Evolutionary conservation across 2,888 invertebrate genomes (phyloP), one percentile per base, ranked within the genome.

Genomic region (Pasiphila rectangulata): DNA sequence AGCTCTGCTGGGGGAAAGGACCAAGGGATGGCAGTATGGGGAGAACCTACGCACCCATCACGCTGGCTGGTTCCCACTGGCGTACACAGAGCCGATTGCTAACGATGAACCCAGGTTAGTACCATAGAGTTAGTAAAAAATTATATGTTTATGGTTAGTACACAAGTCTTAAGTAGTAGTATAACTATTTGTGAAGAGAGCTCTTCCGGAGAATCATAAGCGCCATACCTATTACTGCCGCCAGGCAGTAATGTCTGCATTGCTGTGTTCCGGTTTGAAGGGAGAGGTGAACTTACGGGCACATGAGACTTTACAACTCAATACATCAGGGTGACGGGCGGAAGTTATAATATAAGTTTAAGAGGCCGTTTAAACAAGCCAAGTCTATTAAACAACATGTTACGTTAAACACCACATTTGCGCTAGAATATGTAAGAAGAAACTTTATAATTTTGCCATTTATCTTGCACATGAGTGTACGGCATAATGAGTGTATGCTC

Each of bases 21-120:
- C 96, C 60, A 97, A 97, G 76, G 98, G 98, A 15, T 98, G 98
- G 98, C 97, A 98, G 82, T 98, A 97, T 69, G 98, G 98, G n/a
- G 97, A 97, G 79, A 98, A 98, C 81, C 81, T 95, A 60, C 91
- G 96, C 44, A 96, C 96, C n/a, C 96, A 96, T 74, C 93, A 94
- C 72, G 94, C 95, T 57, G 98, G 98, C 20, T 98, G 98, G 98
- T 98, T 98, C 82, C 98, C 98, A 1, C 86, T 97, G 53, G 97
- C 97, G n/a, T 98, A 97, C 71, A 97, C 97, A 19, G 97, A 97
- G 82, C 90, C 90, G n/a, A 90, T 93, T 37, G 86, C 92, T 44
- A 94, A 93, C 63, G 93, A 93, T 59, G 90, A 91, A 4, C 47
- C 55, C 12, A 50, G 50, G 50, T 50, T 12, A 37, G 43, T 38